A percentile compares a stretch with the other conserved stretches of the same genome.
Evolutionary conservation across 1,140 invertebrate genomes (phyloP).

Genomic region (Drosophila pachea): DNA sequence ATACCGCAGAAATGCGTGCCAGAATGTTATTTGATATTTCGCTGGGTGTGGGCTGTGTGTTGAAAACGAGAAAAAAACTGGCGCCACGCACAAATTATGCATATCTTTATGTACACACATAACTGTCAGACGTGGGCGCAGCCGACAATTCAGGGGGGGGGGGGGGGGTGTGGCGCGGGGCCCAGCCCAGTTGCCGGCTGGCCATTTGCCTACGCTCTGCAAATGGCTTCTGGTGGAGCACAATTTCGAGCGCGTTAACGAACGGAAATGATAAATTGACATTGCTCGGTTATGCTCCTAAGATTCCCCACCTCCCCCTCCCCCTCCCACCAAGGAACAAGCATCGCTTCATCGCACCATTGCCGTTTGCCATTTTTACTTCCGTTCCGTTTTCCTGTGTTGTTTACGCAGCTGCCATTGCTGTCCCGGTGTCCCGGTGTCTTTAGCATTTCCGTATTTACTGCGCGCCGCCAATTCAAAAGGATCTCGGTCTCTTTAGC

Average conservation of each 20-base stretch:
- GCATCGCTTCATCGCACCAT: conserved; percentile 18
- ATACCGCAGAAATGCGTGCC: conserved; percentile 66
- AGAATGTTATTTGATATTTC: conserved; percentile 70
- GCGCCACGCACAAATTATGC: conserved; percentile 59
- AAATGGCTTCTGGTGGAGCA: conserved; percentile 60
- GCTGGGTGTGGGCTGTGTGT: no score
- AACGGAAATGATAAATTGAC: conserved; percentile 74
- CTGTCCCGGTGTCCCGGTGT: conserved; percentile 25
- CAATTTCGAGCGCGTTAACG: conserved; percentile 62
- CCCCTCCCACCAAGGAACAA: conserved; percentile 4
- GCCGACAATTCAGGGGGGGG: conserved; percentile 15
- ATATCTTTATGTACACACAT: conserved; percentile 46
- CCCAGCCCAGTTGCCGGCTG: conserved; percentile 11
- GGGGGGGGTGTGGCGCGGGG: conserved; percentile 20
- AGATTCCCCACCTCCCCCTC: conserved; percentile 44
- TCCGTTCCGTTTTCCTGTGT: conserved; percentile 7
- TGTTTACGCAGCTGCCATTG: conserved; percentile 33
- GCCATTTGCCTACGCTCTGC: conserved; percentile 25
- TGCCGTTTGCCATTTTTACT: conserved; percentile 34
- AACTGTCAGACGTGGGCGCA: conserved; percentile 32
- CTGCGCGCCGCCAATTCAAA: conserved; percentile 17
- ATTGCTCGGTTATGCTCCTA: conserved; percentile 45
- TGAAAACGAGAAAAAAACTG: no score
- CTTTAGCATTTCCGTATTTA: conserved; percentile 42
- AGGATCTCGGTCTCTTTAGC: neutral